phyloP scores from a whole-genome alignment of 2,888 invertebrate species.

The Oxycera nigricornis region DNA sequence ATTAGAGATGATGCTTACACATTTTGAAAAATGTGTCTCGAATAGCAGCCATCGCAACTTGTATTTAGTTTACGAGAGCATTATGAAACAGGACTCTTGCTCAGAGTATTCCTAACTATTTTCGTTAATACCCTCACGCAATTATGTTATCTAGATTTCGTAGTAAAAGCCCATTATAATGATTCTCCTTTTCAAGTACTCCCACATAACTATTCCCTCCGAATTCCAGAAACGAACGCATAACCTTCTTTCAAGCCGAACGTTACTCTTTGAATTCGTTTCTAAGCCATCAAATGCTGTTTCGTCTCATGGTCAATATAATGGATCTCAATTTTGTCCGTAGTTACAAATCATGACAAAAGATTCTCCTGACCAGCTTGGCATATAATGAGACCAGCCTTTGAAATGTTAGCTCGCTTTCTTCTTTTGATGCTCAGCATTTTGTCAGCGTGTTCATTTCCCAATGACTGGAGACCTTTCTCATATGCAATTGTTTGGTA shows the following conservation, averaged over 20 bases:
- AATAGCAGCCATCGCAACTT: neutral
- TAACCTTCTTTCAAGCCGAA: neutral
- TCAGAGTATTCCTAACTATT: neutral
- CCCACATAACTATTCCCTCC: neutral
- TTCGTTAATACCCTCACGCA: neutral
- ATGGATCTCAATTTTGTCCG: neutral
- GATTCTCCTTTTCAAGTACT: neutral
- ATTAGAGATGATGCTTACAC: neutral
- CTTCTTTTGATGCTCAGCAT: too few species aligned
- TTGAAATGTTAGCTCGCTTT: neutral
- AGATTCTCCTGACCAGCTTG: neutral
- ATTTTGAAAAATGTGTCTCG: neutral
- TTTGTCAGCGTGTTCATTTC: too few species aligned
- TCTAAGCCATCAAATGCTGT: neutral
- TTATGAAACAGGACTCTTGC: neutral
- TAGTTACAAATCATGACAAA: neutral
- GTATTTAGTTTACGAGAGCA: neutral
- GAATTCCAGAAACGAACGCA: neutral
- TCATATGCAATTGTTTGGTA: too few species aligned
- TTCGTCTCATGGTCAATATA: neutral
- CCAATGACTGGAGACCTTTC: too few species aligned
- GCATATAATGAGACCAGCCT: neutral
- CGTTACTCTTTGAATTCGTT: neutral
- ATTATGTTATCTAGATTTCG: neutral
- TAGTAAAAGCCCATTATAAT: neutral